Evolutionary conservation across 2,888 invertebrate species (phyloP).

Genomic region (Hymenopus coronatus): DNA sequence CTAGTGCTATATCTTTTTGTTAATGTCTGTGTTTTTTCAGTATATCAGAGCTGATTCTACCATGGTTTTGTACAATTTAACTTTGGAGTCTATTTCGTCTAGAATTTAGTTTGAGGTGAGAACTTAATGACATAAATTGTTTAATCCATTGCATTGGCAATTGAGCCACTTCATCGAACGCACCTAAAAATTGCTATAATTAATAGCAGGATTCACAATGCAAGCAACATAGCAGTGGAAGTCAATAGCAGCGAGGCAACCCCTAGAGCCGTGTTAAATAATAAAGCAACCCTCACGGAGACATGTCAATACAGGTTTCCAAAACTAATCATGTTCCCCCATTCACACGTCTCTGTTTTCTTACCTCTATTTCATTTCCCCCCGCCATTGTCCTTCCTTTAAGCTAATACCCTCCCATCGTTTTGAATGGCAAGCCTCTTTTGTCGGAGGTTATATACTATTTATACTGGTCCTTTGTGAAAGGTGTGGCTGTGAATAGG

Average conservation of each 20-base stretch:
- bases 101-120: not conserved
- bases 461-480: slow-evolving; percentile 30
- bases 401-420: slow-evolving; percentile 29
- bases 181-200: not conserved
- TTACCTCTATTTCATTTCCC: slow-evolving; percentile 33
- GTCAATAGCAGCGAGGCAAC: not conserved
- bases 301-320: slow-evolving; percentile 29
- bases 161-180: not conserved
- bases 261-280: not conserved
- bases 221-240: not conserved
- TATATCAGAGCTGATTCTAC: no score
- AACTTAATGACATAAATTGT: not conserved
- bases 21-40: no score
- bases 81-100: no score
- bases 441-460: slow-evolving; percentile 34
- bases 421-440: slow-evolving; percentile 13
- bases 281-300: slow-evolving; percentile 14
- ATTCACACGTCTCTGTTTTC: slow-evolving; percentile 34
- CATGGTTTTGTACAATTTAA: no score
- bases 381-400: slow-evolving; percentile 32
- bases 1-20: no score
- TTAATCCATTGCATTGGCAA: not conserved
- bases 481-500: slow-evolving; percentile 35
- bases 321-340: slow-evolving; percentile 35
- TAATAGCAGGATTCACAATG: not conserved